Percentiles rank a stretch among this genome's conserved stretches.
Conservation (phyloP, 1,140 invertebrate genomes). For the Acarapis woodi region DNA sequence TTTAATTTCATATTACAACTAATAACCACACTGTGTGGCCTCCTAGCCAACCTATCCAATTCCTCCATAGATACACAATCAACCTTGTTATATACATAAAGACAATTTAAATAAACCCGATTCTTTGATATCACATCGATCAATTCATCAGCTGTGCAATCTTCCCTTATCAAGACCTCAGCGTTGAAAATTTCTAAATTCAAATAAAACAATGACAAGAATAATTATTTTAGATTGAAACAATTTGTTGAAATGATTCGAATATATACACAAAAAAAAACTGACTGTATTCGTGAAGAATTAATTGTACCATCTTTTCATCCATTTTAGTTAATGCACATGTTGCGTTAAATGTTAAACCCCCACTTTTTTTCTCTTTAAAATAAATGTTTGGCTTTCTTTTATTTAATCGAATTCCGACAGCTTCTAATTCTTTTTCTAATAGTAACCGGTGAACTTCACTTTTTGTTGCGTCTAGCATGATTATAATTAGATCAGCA, state of each 20-base stretch:
- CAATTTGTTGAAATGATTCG: background rate
- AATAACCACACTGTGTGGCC: conserved; percentile 72
- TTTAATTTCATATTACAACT: conserved; percentile 99
- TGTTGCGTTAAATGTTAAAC: conserved; percentile 93
- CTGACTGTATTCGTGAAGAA: conserved; percentile 77
- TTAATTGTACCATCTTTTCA: conserved; percentile 93
- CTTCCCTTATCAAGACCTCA: conserved; percentile 62
- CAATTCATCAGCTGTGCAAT: conserved; percentile 69
- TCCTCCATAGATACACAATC: conserved; percentile 92
- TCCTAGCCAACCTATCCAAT: conserved; percentile 70
- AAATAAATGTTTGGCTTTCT: conserved; percentile 89
- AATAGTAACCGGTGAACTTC: conserved; percentile 63
- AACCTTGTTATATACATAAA: conserved; percentile 99
- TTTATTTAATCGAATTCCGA: conserved; percentile 83
- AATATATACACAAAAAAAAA: conserved; percentile 27
- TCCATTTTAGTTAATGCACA: conserved; percentile 71
- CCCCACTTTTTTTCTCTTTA: conserved; percentile 87
- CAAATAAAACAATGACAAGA: background rate
- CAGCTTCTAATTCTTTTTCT: conserved; percentile 76
- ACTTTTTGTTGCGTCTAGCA: conserved; percentile 89
- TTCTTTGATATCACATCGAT: conserved; percentile 97
- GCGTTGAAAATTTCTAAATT: conserved; percentile 14
- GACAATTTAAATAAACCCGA: conserved; percentile 80
- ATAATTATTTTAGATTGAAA: background rate
- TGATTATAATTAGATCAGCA: conserved; percentile 88